Base-by-base conservation (phyloP, 2,113 vertebrate species). In the Lampris incognitus region DNA sequence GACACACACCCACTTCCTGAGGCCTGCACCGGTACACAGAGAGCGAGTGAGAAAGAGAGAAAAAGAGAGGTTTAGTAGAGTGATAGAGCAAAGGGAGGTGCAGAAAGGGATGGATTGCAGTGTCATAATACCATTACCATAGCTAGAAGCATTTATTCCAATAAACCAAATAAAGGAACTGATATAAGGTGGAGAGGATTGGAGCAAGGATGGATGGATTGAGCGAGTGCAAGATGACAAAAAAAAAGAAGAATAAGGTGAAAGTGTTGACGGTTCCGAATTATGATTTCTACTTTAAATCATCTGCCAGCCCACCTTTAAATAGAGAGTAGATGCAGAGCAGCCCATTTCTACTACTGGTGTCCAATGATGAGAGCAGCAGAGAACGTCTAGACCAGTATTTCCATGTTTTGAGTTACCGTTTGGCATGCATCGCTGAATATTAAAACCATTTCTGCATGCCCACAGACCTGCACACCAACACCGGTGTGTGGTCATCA, bases 1-100 rank as follows among this genome's bases (percentile, higher is more conserved):
- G 87, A 91, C 93, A 92, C 93, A 95, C 96, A 96, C 97, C 95
- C 96, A 96, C 91, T 98, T 98, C 96, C 97, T 95, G 96, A 95
- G 92, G 93, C 94, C 94, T 92, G 86, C 78, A 1, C 37, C 85
- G 86, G 82, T 77, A 78, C 60, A 75, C 39, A 80, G 61, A 59
- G 64, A 60, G 56, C 13, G 56, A 67, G 55, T 13, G 61, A 39
- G 54, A 44, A 39, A 10, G 39, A 49, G 42, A 46, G 64, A 9
- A 5, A 46, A 49, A n/a, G 10, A 11, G 24, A 54, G 48, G 50
- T 13, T 49, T 24, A 24, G 24, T 24, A 39, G 11, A 56, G 24
- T 46, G 55, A 48, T 38, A 44, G 38, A 61, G 49, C 51, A 44
- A 50, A 67, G 42, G 11, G 69, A 58, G 71, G 44, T 6, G 57